Evolutionary conservation across 2,797 vertebrate species (phyloP), one percentile per base, ranked within the genome.

Genomic region (Aplochiton taeniatus): DNA sequence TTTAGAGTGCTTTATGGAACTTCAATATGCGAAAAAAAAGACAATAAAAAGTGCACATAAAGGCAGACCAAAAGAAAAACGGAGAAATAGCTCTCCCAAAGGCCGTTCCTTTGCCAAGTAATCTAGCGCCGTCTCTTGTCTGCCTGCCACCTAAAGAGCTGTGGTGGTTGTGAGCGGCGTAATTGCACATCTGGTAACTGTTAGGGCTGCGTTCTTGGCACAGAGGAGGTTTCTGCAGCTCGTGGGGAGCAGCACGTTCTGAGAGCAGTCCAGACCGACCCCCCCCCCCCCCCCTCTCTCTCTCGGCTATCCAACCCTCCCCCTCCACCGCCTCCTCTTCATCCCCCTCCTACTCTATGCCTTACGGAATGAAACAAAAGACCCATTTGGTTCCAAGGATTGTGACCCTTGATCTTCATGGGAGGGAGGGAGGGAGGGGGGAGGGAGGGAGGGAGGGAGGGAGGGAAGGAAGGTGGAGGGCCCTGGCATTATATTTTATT

Each of bases 101-200:
- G 63, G 65, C 69, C 16, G 7, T 75, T 63, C 78, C 77, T 71
- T 59, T 65, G 81, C 81, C 78, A 78, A 79, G 63, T 58, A 44
- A 53, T 75, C 70, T 77, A 74, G 82, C 78, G 62, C 61, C 42
- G 59, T 74, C 68, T 61, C 66, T 69, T 76, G 69, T 70, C 60
- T 73, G 70, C 78, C 75, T 66, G 57, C 61, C 48, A 41, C 66
- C 47, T 66, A 77, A 78, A 67, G 49, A 56, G 73, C 78, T 69
- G 65, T 45, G 68, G 75, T 75, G 79, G 68, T 73, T 83, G 55
- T 63, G 63, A 79, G 72, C 63, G 74, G 65, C 66, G 59, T 78
- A 85, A 86, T 83, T 83, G 80, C 65, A 79, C 87, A 90, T 90
- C 86, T 91, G 90, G 81, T 86, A 82, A 77, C 71, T 78, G 72